Conservation (phyloP, 1,140 invertebrate species). For the Polyergus mexicanus region DNA sequence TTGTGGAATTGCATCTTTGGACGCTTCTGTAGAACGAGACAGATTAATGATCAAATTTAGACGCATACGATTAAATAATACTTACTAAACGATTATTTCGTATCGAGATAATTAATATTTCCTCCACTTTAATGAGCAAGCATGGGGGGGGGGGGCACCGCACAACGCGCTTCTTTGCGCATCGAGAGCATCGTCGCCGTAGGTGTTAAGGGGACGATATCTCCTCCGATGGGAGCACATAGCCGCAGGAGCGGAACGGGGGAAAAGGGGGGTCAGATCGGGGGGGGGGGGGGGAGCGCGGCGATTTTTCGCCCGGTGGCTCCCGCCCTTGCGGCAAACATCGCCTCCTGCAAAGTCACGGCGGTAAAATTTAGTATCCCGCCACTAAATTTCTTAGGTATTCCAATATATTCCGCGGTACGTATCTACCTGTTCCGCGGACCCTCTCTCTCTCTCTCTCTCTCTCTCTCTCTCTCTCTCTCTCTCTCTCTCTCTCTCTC, state of each 20-base stretch:
- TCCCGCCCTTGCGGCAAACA: constrained; percentile 73
- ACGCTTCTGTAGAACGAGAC: neutral
- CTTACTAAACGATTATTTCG: neutral
- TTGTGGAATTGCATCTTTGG: neutral
- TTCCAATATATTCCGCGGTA: constrained; percentile 85
- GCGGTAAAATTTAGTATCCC: constrained; percentile 82
- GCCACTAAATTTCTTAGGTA: constrained; percentile 86
- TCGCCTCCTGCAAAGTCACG: constrained; percentile 81
- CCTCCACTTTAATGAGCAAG: constrained; percentile 26
- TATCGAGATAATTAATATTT: constrained; percentile 55
- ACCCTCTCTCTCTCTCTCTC: constrained; percentile 51
- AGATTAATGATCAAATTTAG: constrained; percentile 4
- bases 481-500: constrained; percentile 25
- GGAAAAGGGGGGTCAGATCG: too few species aligned
- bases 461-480: neutral
- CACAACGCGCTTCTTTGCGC: constrained; percentile 37
- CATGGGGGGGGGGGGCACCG: neutral
- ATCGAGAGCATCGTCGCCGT: constrained; percentile 49
- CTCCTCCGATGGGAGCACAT: constrained; percentile 54
- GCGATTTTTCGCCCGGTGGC: constrained; percentile 77
- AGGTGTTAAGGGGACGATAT: constrained; percentile 61
- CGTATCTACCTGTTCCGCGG: constrained; percentile 84
- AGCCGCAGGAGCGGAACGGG: constrained; percentile 2
- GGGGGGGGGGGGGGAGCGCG: neutral
- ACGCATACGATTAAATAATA: constrained; percentile 4